Evolutionary conservation across 2,888 invertebrate species (phyloP).

Genomic region (Diogma glabrata): DNA sequence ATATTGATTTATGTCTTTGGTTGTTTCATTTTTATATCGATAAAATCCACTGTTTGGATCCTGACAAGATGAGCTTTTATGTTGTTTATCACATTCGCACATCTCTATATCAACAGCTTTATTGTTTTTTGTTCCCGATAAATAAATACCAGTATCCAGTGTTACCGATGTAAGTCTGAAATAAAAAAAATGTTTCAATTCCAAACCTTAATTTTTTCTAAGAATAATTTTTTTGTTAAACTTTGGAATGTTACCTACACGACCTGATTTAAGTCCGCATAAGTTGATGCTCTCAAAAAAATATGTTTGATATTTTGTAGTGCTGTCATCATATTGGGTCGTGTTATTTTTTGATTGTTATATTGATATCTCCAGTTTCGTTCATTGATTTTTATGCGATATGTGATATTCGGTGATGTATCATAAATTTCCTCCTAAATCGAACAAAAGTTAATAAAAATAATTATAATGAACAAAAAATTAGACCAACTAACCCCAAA

Average conservation of each 20-base stretch:
- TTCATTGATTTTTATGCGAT: slow-evolving; percentile 58
- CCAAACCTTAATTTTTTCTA: neutral
- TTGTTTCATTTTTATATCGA: slow-evolving; percentile 53
- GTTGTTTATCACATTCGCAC: slow-evolving; percentile 71
- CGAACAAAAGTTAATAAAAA: too few species aligned
- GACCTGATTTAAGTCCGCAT: slow-evolving; percentile 46
- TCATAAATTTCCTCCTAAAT: slow-evolving; percentile 32
- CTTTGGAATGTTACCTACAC: slow-evolving; percentile 36
- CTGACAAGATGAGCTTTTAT: slow-evolving; percentile 83
- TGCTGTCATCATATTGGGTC: slow-evolving; percentile 81
- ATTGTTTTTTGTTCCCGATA: slow-evolving; percentile 52
- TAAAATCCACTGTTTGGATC: slow-evolving; percentile 74
- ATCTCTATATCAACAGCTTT: slow-evolving; percentile 71
- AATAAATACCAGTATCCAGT: slow-evolving; percentile 67
- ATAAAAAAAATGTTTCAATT: slow-evolving; percentile 21
- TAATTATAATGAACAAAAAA: too few species aligned
- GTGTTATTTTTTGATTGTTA: slow-evolving; percentile 46
- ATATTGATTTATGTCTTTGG: slow-evolving; percentile 48
- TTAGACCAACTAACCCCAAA: slow-evolving; percentile 44
- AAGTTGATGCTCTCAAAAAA: slow-evolving; percentile 59
- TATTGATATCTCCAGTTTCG: slow-evolving; percentile 53
- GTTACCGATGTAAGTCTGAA: slow-evolving; percentile 61
- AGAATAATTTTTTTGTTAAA: too few species aligned
- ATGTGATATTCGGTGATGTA: slow-evolving; percentile 40
- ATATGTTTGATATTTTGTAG: slow-evolving; percentile 76